phyloP scores from a whole-genome alignment of 2,797 vertebrate species.

The Pseudocheirus occidentalis region DNA sequence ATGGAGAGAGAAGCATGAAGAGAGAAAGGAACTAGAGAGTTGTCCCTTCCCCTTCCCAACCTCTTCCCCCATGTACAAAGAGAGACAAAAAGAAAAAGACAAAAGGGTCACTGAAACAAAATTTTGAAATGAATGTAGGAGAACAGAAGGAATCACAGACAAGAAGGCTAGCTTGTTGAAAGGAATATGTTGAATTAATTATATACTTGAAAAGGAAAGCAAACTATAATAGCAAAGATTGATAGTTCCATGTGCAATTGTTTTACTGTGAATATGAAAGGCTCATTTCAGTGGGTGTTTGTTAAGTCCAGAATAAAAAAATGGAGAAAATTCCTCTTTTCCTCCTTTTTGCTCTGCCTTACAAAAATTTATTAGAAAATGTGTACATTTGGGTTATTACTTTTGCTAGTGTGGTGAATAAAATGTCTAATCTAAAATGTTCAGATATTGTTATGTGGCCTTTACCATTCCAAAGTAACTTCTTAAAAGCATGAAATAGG shows the following conservation, averaged over 20 bases:
- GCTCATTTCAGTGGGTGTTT: background rate
- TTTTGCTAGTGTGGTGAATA: background rate
- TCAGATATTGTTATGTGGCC: background rate
- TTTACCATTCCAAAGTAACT: background rate
- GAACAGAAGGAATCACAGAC: background rate
- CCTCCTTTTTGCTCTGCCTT: background rate
- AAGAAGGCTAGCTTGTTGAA: background rate
- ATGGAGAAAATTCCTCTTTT: background rate
- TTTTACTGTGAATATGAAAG: background rate
- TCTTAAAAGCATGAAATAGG: background rate
- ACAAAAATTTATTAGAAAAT: background rate
- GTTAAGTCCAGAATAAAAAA: background rate
- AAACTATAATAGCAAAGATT: background rate
- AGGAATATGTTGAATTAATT: background rate
- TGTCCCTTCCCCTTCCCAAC: background rate
- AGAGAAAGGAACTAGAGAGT: slow-evolving; percentile 27
- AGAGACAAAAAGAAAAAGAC: slow-evolving; percentile 20
- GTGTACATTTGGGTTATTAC: background rate
- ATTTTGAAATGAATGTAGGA: background rate
- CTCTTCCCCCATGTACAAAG: background rate
- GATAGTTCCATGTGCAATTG: background rate
- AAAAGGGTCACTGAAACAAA: background rate
- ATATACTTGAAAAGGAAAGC: background rate
- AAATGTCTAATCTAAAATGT: background rate
- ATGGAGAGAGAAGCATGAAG: background rate